Base-by-base conservation (phyloP, 2,888 invertebrate genomes). In the Pteria penguin region DNA sequence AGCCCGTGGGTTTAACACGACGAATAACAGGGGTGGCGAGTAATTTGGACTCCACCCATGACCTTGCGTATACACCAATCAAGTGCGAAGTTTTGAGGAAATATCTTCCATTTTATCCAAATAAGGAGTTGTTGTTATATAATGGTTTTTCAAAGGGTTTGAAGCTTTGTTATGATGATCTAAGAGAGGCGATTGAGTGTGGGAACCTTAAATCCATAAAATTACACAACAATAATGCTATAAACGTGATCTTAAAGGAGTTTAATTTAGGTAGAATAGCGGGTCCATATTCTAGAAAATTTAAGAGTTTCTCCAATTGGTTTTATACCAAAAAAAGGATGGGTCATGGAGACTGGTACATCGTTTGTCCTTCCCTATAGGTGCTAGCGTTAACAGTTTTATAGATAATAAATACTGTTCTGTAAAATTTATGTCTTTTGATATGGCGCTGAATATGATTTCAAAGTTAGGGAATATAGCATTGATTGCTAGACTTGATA, bases 241-340 rank as follows among this genome's bases (percentile, higher is more conserved):
- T 45, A 18, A 26, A 55, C n/a, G n/a, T 67, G 5, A 55, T 54
- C 2, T 3, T 57, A 22, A 54, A 8, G 11, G 55, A 67, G 14
- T 27, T 70, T 29, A 2, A 26, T 5, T 52, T 45, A 29, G 61
- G 70, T n/a, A 60, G 70, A 31, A 45, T 70, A 24, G 27, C 61
- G 26, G 52, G 45, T 18, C 70, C 52, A 3, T 70, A 61, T 31
- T 61, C n/a, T 60, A 14, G 2, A 14, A 14, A 70, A 61, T 45
- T 24, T 70, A n/a, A 70, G 61, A 27, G 26, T 70, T 5, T 70
- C 70, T 22, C 70, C 52, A 27, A 52, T 70, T 1, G 70, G 70
- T 22, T 18, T 70, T 1, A 8, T 60, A 27, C 45, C 45, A 22
- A 45, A 70, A 14, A 36, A 26, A 27, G 52, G 61, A 61, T 14